Evolutionary conservation across 2,888 invertebrate genomes (phyloP), one percentile per base, ranked within the genome.

Genomic region (Diarsia mendica): DNA sequence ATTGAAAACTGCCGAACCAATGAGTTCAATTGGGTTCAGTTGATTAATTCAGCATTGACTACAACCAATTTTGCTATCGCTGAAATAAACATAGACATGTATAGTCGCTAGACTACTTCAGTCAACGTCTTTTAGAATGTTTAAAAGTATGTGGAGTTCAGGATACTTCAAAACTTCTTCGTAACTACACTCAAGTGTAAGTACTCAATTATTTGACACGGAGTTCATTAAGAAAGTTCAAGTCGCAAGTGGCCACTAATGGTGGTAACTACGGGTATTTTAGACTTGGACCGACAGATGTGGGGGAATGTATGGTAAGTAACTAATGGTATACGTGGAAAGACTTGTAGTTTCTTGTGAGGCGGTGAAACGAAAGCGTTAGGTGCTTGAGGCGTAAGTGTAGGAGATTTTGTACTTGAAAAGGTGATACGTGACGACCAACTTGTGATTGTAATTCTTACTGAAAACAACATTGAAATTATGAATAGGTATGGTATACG

Each of bases 201-300:
- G n/a, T 67, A 67, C 73, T 83, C 69, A 77, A 79, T 78, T 82
- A 83, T 81, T 87, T 88, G 85, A 88, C 87, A 87, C 75, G 77
- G 82, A 85, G 87, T 86, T 90, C 88, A 88, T 91, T 90, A 89
- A 77, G 80, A 82, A 86, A 84, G 86, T 87, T 83, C 77, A 81
- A 87, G 83, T 82, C 77, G 79, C 87, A 87, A 91, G 90, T 89
- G 85, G 84, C 82, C 79, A 77, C 80, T 91, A 90, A 91, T 86
- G 87, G 79, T 69, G 72, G 70, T 76, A 82, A 88, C 85, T 75
- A 64, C 20, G 61, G 63, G 75, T 82, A 84, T 84, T 82, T 83
- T 77, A 82, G 64, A 83, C 77, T 77, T 58, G 44, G 68, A 77
- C 71, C 73, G 73, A 72, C 77, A 82, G 67, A 78, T 80, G 80